These are phyloP conservation scores for Aporrectodea caliginosa DNA, from an alignment of 1,140 invertebrate genomes.

Conservation along the genomic window DNA sequence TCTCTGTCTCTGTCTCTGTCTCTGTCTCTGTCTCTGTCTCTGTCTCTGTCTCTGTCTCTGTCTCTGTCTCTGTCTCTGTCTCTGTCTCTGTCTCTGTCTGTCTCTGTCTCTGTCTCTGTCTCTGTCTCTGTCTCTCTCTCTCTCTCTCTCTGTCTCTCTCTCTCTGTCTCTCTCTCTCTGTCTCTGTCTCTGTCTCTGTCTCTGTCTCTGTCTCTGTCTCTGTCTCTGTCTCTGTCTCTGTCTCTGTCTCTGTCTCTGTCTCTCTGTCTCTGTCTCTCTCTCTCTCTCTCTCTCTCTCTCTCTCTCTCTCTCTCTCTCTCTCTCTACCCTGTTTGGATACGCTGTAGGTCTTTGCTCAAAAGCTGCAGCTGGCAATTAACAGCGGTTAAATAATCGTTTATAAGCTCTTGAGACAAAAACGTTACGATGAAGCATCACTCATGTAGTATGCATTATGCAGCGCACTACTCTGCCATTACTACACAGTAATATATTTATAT, in stretches of 20 bases:
- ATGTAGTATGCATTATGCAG: no score
- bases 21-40: slow-evolving; percentile 9
- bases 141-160: slow-evolving; percentile 6
- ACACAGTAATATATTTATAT: no score
- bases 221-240: slow-evolving; percentile 10
- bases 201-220: slow-evolving; percentile 15
- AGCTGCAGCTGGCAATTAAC: no score
- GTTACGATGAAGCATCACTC: no score
- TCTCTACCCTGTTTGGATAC: slow-evolving; percentile 6
- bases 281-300: slow-evolving; percentile 24
- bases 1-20: slow-evolving; percentile 12
- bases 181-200: slow-evolving; percentile 16
- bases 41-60: slow-evolving; percentile 10
- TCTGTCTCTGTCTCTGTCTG: slow-evolving; percentile 12
- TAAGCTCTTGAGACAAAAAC: no score
- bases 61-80: slow-evolving; percentile 12
- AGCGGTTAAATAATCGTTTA: no score
- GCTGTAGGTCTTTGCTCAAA: no score
- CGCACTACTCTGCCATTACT: no score
- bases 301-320: slow-evolving; percentile 26
- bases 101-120: slow-evolving; percentile 17
- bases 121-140: slow-evolving; percentile 1
- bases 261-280: slow-evolving; percentile 24
- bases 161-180: background rate
- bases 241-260: slow-evolving; percentile 7